Percentiles rank a stretch among this genome's conserved stretches.
Conservation (phyloP, 2,113 vertebrate genomes). For the Ochotona princeps region DNA sequence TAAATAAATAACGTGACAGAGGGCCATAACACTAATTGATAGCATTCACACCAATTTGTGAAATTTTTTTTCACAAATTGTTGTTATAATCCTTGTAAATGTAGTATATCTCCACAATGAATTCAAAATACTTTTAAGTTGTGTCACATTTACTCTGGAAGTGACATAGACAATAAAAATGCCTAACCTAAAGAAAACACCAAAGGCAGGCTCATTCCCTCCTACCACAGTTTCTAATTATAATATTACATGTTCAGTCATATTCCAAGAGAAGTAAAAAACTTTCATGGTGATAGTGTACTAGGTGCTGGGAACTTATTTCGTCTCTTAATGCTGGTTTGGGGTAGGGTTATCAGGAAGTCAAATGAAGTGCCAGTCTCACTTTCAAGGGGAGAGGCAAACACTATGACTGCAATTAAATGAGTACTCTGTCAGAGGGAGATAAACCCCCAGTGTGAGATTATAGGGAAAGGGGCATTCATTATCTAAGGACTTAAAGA, state of each 20-base stretch:
- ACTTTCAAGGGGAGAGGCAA: background rate
- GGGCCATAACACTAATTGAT: background rate
- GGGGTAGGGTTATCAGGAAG: background rate
- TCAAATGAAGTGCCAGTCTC: background rate
- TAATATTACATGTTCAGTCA: background rate
- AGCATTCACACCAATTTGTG: background rate
- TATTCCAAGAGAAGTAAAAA: background rate
- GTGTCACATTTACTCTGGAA: conserved; percentile 12
- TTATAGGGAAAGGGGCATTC: background rate
- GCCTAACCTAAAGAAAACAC: background rate
- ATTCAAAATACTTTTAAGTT: background rate
- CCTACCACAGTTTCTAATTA: background rate
- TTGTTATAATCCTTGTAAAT: background rate
- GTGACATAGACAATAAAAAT: background rate
- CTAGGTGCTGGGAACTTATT: background rate
- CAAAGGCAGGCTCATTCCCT: conserved; percentile 11
- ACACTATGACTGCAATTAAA: background rate
- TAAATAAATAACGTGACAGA: background rate
- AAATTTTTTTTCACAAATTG: background rate
- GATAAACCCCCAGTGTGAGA: background rate
- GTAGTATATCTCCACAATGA: background rate
- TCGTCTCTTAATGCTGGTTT: background rate
- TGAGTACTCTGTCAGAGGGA: background rate
- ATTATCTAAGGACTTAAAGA: background rate
- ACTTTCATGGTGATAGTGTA: background rate